A percentile compares a stretch with the other conserved stretches of the same genome.
These are phyloP conservation scores for Acomys russatus DNA, from an alignment of 2,797 vertebrate species.

Conservation along the genomic window DNA sequence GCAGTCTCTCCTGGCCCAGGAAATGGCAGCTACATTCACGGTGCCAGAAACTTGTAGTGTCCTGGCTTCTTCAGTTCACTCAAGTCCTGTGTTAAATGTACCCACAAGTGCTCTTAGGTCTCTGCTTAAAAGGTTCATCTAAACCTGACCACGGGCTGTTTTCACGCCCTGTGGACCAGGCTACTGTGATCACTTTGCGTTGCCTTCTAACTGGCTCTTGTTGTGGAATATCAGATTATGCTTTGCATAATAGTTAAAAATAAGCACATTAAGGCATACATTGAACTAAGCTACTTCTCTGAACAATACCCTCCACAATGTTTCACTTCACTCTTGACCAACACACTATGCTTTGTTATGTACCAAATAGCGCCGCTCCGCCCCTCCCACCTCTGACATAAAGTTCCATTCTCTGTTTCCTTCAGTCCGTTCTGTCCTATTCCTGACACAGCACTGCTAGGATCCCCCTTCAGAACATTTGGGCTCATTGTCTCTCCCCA, in stretches of 20 bases:
- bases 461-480: not conserved
- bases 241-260: not conserved
- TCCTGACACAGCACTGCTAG: not conserved
- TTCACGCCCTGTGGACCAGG: not conserved
- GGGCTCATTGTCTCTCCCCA: not conserved
- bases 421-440: not conserved
- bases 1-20: not conserved
- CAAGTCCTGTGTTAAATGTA: not conserved
- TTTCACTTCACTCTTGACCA: not conserved
- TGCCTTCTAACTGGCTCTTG: not conserved
- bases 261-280: not conserved
- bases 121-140: not conserved
- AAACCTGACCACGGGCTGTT: not conserved
- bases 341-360: not conserved
- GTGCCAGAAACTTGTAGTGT: not conserved
- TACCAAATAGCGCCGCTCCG: not conserved
- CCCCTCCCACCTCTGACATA: not conserved
- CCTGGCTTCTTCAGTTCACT: not conserved
- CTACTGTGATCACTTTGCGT: not conserved
- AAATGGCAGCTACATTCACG: not conserved
- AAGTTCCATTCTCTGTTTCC: not conserved
- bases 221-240: not conserved
- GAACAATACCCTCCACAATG: not conserved
- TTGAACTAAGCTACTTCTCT: not conserved
- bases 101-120: not conserved